A percentile compares a stretch with the other conserved stretches of the same genome.
phyloP scores from a whole-genome alignment of 1,140 invertebrate species.

The Zaprionus gabonicus region DNA sequence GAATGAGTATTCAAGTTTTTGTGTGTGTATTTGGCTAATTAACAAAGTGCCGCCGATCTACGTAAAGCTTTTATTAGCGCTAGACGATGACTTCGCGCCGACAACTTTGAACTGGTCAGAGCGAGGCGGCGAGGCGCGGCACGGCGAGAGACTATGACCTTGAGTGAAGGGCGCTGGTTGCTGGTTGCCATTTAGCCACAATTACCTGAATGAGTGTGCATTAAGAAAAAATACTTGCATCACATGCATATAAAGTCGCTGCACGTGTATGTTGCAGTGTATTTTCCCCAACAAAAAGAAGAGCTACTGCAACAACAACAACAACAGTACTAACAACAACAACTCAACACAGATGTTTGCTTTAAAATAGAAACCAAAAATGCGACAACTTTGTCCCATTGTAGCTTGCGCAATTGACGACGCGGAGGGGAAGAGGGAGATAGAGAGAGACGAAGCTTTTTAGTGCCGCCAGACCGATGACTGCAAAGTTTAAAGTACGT shows the following conservation, averaged over 20 bases:
- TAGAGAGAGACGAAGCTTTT: slow-evolving; percentile 21
- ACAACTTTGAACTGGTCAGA: slow-evolving; percentile 63
- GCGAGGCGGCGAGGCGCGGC: slow-evolving; percentile 14
- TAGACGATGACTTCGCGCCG: slow-evolving; percentile 54
- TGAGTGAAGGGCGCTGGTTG: slow-evolving; percentile 70
- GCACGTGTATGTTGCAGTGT: slow-evolving; percentile 10
- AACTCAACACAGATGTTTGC: slow-evolving; percentile 22
- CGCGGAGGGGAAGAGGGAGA: neutral
- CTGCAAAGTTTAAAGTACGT: slow-evolving; percentile 64
- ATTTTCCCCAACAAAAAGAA: neutral
- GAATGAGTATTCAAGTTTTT: neutral
- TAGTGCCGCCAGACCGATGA: slow-evolving; percentile 32
- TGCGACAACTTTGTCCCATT: slow-evolving; percentile 16
- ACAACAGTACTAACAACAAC: neutral
- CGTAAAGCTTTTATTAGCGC: slow-evolving; percentile 58
- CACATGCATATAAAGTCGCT: neutral
- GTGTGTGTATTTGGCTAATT: slow-evolving; percentile 58
- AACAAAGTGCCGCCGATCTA: slow-evolving; percentile 58
- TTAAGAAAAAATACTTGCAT: slow-evolving; percentile 39
- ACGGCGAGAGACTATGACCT: slow-evolving; percentile 63
- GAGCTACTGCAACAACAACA: neutral
- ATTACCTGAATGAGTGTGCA: slow-evolving; percentile 59
- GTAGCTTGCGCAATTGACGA: slow-evolving; percentile 8
- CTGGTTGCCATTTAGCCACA: slow-evolving; percentile 66
- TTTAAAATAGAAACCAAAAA: slow-evolving; percentile 25